Evolutionary conservation across 2,113 vertebrate genomes (phyloP), one percentile per base, ranked within the genome.

Genomic region (Bubo bubo): DNA sequence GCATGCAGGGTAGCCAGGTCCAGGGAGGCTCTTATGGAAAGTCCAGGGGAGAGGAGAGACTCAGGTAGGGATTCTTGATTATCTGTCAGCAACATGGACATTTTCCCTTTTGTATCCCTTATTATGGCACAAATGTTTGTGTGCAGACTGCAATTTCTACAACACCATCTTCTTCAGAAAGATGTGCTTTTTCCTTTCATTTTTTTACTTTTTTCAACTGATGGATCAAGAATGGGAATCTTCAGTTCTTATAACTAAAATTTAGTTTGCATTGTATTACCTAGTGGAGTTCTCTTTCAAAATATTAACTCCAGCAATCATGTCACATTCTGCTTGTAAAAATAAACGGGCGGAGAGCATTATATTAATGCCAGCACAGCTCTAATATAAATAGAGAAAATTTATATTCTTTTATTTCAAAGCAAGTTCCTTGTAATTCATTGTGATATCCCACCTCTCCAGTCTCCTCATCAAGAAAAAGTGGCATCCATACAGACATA

Each of bases 351-450:
- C 34, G 83, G 77, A 82, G 32, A 49, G 83, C 35, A 82, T 86
- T 34, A 34, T 74, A 90, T 16, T 58, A 68, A 28, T 77, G 22
- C 6, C 71, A 55, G 17, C 9, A 90, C 6, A 84, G 15, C 37
- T 67, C 58, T 92, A 95, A 50, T 20, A 74, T 56, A 86, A 94
- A 91, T 59, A 63, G 23, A 59, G 35, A 89, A 94, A 97, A 92
- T 47, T 41, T 41, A 41, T 41, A 41, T 41, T 41, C 19, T 72
- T 74, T 93, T 87, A 34, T 95, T 96, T 68, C 79, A 94, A 50
- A 70, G n/a, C 35, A 96, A 91, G 16, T 19, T 91, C 80, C 43
- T 94, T 92, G 21, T 23, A 91, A 49, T 79, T 79, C 26, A 34
- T 37, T 50, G 16, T 53, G 90, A 87, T 89, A 88, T 83, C 14